These are phyloP conservation scores for Ramphastos sulfuratus DNA, from an alignment of 2,113 vertebrate genomes.

Conservation along the genomic window DNA sequence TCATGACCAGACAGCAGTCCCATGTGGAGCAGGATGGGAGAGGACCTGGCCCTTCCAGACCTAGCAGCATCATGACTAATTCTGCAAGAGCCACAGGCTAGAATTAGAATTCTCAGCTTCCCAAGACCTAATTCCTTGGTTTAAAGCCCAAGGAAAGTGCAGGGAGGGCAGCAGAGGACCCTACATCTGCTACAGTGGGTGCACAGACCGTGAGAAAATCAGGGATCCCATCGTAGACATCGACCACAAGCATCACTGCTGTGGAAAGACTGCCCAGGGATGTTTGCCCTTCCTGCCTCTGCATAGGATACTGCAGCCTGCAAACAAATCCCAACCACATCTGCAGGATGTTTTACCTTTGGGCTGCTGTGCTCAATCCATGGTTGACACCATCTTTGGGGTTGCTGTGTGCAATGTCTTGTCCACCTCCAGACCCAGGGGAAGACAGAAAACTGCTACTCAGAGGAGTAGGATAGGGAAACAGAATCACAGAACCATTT, in stretches of 20 bases:
- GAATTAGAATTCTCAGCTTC: accelerated
- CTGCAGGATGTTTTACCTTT: neutral
- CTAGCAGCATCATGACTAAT: accelerated
- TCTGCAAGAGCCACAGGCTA: neutral
- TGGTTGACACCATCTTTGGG: neutral
- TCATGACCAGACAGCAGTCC: accelerated
- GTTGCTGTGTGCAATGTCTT: neutral
- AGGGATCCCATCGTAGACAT: accelerated
- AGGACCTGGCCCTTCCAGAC: neutral
- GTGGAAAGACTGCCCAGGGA: neutral
- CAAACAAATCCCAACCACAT: neutral
- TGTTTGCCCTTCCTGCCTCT: neutral
- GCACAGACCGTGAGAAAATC: neutral
- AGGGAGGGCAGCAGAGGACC: neutral
- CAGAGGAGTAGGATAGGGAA: neutral
- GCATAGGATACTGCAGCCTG: accelerated
- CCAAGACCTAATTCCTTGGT: accelerated
- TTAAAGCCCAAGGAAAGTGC: neutral
- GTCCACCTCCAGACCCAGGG: neutral
- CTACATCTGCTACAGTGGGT: neutral
- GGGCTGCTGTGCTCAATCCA: neutral
- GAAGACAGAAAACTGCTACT: neutral
- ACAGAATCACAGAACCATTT: neutral
- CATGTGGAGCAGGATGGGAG: neutral
- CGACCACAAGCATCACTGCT: neutral